Evolutionary conservation across 2,797 vertebrate species (phyloP), one percentile per base, ranked within the genome.

Genomic region (Nasua narica): DNA sequence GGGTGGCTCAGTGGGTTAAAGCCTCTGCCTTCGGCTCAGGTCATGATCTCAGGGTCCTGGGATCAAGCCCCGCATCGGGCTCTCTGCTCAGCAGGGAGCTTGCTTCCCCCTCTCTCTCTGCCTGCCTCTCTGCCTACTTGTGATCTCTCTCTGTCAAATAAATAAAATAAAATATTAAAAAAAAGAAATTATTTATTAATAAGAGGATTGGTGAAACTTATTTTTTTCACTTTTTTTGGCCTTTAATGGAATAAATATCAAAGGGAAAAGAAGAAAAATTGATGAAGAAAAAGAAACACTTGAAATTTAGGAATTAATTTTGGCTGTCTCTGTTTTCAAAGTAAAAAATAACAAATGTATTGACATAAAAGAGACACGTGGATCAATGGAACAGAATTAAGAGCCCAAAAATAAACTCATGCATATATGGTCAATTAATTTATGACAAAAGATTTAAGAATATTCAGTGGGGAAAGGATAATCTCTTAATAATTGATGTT

Each of bases 301-400:
- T 81, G 67, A 97, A 65, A 7, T 40, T 87, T 83, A 90, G 50
- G 21, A 70, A 87, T 93, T 94, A 87, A 76, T 95, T 93, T 54
- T 88, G 84, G 37, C 27, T 67, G 1, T 43, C 12, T 69, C 69
- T 84, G 46, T 90, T 88, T 93, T 87, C 46, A 60, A 56, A 82
- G 27, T 91, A 8, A 82, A 87, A 94, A 93, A 56, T 65, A 87
- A 50, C 32, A 84, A 85, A 56, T 74, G 2, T 78, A 14, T 32
- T 84, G 5, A 40, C 50, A 48, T 84, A 40, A 77, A 90, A 48
- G 37, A 84, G 40, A 84, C 25, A 84, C 19, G 15, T 32, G 56
- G 58, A n/a, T 94, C 50, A 77, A 21, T 48, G 58, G 69, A 84
- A 77, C 43, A 32, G 37, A 89, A 56, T 37, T 48, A n/a, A 69